Evolutionary conservation across 2,888 invertebrate genomes (phyloP).

Genomic region (Silvanus unidentatus): DNA sequence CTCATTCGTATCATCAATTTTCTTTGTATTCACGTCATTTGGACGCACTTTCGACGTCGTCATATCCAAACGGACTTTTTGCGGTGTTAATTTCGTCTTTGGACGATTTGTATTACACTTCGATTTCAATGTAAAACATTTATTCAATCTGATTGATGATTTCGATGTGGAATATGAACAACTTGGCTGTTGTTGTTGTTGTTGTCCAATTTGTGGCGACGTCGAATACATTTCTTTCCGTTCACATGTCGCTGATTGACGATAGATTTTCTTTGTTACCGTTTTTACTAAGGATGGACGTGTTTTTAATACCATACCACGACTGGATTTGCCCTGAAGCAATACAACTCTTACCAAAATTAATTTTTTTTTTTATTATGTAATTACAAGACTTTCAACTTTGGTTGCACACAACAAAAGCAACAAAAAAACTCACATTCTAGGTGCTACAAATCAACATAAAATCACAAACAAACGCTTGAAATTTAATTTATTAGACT

Average conservation of each 20-base stretch:
- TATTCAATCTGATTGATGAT: conserved; percentile 19
- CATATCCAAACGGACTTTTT: conserved; percentile 8
- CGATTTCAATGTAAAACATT: conserved; percentile 21
- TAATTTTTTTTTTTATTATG: conserved; percentile 1
- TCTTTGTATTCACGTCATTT: conserved; percentile 13
- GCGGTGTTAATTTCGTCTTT: conserved; percentile 8
- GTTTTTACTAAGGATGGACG: conserved; percentile 28
- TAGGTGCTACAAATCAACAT: too few relatives aligned
- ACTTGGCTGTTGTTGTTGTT: conserved; percentile 28
- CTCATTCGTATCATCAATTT: conserved; percentile 9
- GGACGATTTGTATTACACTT: conserved; percentile 15
- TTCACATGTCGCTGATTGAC: conserved; percentile 30
- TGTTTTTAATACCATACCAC: conserved; percentile 29
- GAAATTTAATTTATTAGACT: too few relatives aligned
- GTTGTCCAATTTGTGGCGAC: conserved; percentile 8
- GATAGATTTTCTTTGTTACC: conserved; percentile 18
- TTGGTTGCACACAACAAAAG: neutral
- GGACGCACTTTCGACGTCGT: conserved; percentile 9
- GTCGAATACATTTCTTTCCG: conserved; percentile 38
- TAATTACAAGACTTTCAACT: neutral
- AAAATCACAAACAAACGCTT: too few relatives aligned
- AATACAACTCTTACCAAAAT: conserved; percentile 39
- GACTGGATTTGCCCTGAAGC: conserved; percentile 38
- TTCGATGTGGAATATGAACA: conserved; percentile 28
- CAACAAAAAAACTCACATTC: too few relatives aligned